phyloP scores from a whole-genome alignment of 2,797 vertebrate species.

The Ibycter americanus region DNA sequence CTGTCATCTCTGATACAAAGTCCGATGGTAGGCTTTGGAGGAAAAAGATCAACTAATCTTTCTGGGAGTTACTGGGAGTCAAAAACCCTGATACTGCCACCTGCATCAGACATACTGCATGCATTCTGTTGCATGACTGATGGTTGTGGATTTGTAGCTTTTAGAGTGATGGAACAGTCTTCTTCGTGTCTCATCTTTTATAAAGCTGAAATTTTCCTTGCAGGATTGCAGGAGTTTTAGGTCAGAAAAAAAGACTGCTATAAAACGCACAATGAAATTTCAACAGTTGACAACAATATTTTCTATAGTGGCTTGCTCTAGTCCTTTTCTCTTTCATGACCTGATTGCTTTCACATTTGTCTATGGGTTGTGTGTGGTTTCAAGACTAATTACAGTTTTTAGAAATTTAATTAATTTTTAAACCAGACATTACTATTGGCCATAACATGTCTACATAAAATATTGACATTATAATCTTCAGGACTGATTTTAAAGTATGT shows the following conservation, averaged over 20 bases:
- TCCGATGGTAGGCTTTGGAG: neutral
- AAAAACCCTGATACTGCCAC: neutral
- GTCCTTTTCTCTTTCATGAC: neutral
- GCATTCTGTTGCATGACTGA: neutral
- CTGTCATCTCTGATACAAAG: accelerated
- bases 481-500: neutral
- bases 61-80: neutral
- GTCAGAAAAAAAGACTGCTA: neutral
- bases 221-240: neutral
- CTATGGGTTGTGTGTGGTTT: neutral
- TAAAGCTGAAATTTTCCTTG: neutral
- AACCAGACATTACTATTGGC: neutral
- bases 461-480: neutral
- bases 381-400: neutral
- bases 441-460: neutral
- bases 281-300: neutral
- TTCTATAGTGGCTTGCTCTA: neutral
- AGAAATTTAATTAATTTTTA: neutral
- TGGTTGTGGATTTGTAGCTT: neutral
- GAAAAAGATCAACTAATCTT: neutral
- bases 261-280: neutral
- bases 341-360: neutral
- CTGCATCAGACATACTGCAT: neutral
- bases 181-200: neutral
- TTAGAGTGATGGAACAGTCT: neutral